Evolutionary conservation across 2,113 vertebrate genomes (phyloP).

Genomic region (Delphinapterus leucas): DNA sequence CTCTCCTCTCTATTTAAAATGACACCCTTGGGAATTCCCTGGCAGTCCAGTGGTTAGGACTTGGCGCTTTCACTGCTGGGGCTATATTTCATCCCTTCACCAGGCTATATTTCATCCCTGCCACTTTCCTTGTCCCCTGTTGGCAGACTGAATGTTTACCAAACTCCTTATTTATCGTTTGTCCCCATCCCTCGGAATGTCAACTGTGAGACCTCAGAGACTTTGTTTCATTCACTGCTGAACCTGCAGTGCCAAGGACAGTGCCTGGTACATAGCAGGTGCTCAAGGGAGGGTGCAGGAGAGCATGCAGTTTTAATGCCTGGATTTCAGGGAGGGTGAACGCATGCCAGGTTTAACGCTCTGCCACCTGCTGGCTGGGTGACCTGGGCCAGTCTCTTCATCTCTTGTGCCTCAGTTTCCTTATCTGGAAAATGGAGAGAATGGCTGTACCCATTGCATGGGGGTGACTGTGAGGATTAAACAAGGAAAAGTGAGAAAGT

Average conservation of each 20-base stretch:
- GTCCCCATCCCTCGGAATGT: not conserved
- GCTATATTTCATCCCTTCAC: not conserved
- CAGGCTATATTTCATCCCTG: not conserved
- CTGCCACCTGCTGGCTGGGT: not conserved
- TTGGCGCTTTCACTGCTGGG: not conserved
- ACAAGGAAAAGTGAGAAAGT: not conserved
- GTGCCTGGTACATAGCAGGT: not conserved
- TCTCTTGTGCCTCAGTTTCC: not conserved
- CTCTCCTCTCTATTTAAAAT: not conserved
- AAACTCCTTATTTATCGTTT: not conserved
- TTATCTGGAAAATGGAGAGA: not conserved
- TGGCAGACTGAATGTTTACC: not conserved
- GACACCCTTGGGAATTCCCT: not conserved
- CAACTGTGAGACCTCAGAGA: not conserved
- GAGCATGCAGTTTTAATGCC: too few relatives aligned
- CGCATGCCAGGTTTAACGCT: too few relatives aligned
- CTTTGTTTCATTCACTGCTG: not conserved
- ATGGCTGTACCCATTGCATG: rapidly evolving
- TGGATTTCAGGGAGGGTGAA: not conserved
- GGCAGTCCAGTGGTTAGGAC: not conserved
- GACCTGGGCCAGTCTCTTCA: too few relatives aligned
- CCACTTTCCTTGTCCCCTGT: not conserved
- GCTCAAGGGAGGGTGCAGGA: not conserved
- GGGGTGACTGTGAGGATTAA: not conserved
- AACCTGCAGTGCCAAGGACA: not conserved